phyloP scores from a whole-genome alignment of 2,113 vertebrate species.

The Toxotes chatareus region DNA sequence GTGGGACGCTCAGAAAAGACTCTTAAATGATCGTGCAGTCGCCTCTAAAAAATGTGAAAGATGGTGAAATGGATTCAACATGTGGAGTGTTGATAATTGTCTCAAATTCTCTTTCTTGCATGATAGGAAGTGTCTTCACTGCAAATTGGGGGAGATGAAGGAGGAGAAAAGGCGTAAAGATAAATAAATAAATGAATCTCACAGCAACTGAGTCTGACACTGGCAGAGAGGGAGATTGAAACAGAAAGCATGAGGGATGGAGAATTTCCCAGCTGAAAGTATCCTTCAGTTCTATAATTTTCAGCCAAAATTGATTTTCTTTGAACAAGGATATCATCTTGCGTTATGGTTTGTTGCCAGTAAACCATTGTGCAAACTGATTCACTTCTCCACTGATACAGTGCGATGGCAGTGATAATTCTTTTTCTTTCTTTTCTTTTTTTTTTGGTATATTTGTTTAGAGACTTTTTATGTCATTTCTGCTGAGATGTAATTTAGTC shows the following conservation, averaged over 20 bases:
- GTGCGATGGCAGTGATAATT: slow-evolving; percentile 54
- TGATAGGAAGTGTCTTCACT: slow-evolving; percentile 33
- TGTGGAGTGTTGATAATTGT: slow-evolving; percentile 30
- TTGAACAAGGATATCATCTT: slow-evolving; percentile 62
- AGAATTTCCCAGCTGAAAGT: slow-evolving; percentile 52
- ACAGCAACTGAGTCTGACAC: slow-evolving; percentile 39
- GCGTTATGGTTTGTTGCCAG: slow-evolving; percentile 65
- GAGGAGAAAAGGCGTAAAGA: slow-evolving; percentile 1
- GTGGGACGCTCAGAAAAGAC: neutral
- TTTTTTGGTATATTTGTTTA: slow-evolving; percentile 58
- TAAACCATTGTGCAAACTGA: slow-evolving; percentile 58
- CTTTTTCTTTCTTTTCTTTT: slow-evolving; percentile 8
- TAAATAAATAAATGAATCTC: neutral
- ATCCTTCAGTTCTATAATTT: slow-evolving; percentile 69
- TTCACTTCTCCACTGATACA: slow-evolving; percentile 54
- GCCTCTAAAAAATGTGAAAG: slow-evolving; percentile 18
- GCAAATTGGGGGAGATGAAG: slow-evolving; percentile 36
- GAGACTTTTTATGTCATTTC: slow-evolving; percentile 66
- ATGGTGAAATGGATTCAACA: neutral
- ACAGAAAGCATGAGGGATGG: slow-evolving; percentile 48
- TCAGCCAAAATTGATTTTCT: slow-evolving; percentile 66
- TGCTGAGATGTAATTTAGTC: slow-evolving; percentile 70
- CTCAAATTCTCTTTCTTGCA: neutral
- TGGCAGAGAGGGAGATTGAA: slow-evolving; percentile 25
- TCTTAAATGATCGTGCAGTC: slow-evolving; percentile 2